Percentiles rank a stretch among this genome's conserved stretches.
Conservation (phyloP, 2,113 vertebrate genomes). For the Dipodomys spectabilis region DNA sequence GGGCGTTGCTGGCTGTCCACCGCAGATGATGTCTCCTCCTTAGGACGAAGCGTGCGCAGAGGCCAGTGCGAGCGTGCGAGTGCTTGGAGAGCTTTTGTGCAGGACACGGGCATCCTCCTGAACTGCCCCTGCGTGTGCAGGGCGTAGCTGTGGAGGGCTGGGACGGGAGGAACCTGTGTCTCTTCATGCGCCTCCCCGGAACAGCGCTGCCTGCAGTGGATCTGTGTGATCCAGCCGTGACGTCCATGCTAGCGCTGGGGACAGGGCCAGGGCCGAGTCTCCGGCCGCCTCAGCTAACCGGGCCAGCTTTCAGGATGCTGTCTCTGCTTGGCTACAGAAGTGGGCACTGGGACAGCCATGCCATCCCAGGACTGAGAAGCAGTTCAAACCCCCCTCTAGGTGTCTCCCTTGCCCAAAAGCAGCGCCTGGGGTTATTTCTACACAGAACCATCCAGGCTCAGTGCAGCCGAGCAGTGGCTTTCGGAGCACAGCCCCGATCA, state of each 20-base stretch:
- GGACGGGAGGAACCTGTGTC: background rate
- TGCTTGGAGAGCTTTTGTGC: background rate
- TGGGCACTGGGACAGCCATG: background rate
- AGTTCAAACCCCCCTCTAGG: constrained; percentile 79
- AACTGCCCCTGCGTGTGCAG: background rate
- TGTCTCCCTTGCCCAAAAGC: constrained; percentile 80
- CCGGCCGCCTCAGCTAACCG: background rate
- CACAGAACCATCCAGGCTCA: background rate
- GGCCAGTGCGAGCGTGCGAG: background rate
- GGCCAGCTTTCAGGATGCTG: background rate
- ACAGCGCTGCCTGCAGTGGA: background rate
- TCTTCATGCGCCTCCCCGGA: background rate
- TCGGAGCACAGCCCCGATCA: background rate
- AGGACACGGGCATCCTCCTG: background rate
- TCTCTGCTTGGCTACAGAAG: background rate
- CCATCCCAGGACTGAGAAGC: constrained; percentile 36
- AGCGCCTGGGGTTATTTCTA: constrained; percentile 58
- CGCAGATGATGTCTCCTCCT: background rate
- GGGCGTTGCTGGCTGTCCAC: background rate
- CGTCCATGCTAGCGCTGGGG: no score
- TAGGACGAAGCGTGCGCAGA: background rate
- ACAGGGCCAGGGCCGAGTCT: background rate
- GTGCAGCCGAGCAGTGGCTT: background rate
- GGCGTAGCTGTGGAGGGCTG: background rate
- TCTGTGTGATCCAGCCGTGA: background rate